phyloP scores from a whole-genome alignment of 2,113 vertebrate species.

The Ptychochromis oligacanthus region DNA sequence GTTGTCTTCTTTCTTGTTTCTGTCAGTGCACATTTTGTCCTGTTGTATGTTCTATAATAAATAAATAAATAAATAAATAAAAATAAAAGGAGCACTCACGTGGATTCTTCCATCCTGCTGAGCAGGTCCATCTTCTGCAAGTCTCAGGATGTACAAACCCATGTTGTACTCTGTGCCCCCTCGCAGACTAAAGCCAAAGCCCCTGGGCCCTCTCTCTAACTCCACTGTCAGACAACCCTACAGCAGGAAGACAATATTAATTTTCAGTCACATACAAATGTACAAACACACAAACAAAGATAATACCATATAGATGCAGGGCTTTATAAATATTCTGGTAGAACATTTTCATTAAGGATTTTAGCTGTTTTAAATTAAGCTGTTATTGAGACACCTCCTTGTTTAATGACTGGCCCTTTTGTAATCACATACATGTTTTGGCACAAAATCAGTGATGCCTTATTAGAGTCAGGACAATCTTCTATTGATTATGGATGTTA shows the following conservation, averaged over 20 bases:
- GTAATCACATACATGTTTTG: background rate
- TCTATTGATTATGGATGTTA: background rate
- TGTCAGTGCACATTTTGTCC: no score
- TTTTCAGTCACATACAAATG: background rate
- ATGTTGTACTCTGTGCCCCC: slow-evolving; percentile 98
- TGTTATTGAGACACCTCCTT: no score
- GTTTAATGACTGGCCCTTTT: no score
- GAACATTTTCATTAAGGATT: no score
- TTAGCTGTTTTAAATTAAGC: no score
- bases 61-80: no score
- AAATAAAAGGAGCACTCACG: slow-evolving; percentile 78
- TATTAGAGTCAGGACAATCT: background rate
- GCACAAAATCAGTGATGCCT: background rate
- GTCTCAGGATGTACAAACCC: slow-evolving; percentile 95
- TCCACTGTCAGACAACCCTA: slow-evolving; percentile 91
- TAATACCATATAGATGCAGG: background rate
- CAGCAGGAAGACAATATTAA: slow-evolving; percentile 37
- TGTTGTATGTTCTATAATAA: no score
- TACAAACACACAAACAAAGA: background rate
- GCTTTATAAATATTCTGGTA: no score
- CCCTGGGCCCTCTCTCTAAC: slow-evolving; percentile 88
- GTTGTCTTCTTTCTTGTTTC: no score
- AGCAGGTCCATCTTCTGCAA: slow-evolving; percentile 93
- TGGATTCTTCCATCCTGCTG: slow-evolving; percentile 92
- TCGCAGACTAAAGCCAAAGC: slow-evolving; percentile 96